These are phyloP conservation scores for Bombus haemorrhoidalis DNA, from an alignment of 1,140 invertebrate genomes.

Conservation along the genomic window DNA sequence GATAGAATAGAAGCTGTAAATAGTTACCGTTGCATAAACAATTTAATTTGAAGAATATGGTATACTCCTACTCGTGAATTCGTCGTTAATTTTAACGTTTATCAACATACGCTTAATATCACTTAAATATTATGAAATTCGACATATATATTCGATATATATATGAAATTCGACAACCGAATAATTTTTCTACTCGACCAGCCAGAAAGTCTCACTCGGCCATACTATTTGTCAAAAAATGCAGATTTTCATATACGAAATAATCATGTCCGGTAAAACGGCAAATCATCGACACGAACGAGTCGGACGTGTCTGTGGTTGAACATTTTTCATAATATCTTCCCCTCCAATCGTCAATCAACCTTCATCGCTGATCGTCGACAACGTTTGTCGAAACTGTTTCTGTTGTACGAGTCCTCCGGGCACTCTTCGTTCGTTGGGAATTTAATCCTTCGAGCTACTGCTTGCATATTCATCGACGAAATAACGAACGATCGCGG, in stretches of 20 bases:
- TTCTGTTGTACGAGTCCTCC: not conserved
- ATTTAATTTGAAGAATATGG: not conserved
- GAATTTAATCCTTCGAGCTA: not conserved
- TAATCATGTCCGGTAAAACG: not conserved
- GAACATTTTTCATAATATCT: not conserved
- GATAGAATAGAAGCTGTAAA: not conserved
- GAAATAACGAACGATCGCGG: not conserved
- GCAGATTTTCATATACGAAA: not conserved
- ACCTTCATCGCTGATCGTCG: not conserved
- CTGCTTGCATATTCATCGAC: constrained; percentile 7
- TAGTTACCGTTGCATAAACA: too few relatives aligned
- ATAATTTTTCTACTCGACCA: not conserved
- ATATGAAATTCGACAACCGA: not conserved
- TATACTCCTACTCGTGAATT: not conserved
- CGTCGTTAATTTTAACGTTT: not conserved
- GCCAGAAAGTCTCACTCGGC: too few relatives aligned
- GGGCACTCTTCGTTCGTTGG: not conserved
- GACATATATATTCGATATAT: too few relatives aligned
- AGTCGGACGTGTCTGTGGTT: not conserved
- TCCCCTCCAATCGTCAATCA: not conserved
- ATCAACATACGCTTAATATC: too few relatives aligned
- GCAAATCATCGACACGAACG: not conserved
- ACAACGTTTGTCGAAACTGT: constrained; percentile 13
- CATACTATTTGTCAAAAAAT: not conserved
- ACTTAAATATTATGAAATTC: too few relatives aligned